Percentiles rank a stretch among this genome's conserved stretches.
Conservation (phyloP, 1,140 invertebrate genomes). For the Drosophila grimshawi region DNA sequence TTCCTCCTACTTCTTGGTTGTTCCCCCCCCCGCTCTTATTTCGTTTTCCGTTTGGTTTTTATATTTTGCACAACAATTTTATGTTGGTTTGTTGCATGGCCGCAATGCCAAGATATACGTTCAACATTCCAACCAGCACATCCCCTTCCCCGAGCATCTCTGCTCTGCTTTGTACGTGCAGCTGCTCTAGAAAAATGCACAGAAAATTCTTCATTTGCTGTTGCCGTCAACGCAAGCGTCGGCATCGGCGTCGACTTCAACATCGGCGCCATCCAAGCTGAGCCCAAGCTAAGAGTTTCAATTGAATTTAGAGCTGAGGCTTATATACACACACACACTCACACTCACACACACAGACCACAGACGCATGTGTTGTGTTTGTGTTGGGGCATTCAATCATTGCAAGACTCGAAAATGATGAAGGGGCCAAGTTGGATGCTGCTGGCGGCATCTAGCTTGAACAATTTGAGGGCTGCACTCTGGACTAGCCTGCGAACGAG, state of each 20-base stretch:
- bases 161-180: slow-evolving; percentile 54
- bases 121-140: background rate
- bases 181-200: slow-evolving; percentile 72
- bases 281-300: slow-evolving; percentile 64
- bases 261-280: slow-evolving; percentile 28
- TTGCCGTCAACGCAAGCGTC: slow-evolving; percentile 16
- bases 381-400: slow-evolving; percentile 74
- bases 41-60: slow-evolving; percentile 77
- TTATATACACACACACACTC: slow-evolving; percentile 12
- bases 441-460: slow-evolving; percentile 4
- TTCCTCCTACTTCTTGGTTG: slow-evolving; percentile 23
- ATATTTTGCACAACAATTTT: slow-evolving; percentile 79
- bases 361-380: slow-evolving; percentile 21
- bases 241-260: slow-evolving; percentile 6
- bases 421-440: slow-evolving; percentile 22
- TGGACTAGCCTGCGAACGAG: too few species aligned
- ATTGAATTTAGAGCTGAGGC: slow-evolving; percentile 75
- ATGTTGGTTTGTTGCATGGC: slow-evolving; percentile 70
- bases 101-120: slow-evolving; percentile 13
- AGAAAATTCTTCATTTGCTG: slow-evolving; percentile 77
- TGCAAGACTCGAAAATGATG: slow-evolving; percentile 63
- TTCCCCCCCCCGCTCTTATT: slow-evolving; percentile 64
- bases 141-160: background rate
- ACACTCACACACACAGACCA: background rate
- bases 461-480: slow-evolving; percentile 18